These are phyloP conservation scores for Pristionchus entomophagus DNA, from an alignment of 2,888 invertebrate genomes.

Conservation along the genomic window DNA sequence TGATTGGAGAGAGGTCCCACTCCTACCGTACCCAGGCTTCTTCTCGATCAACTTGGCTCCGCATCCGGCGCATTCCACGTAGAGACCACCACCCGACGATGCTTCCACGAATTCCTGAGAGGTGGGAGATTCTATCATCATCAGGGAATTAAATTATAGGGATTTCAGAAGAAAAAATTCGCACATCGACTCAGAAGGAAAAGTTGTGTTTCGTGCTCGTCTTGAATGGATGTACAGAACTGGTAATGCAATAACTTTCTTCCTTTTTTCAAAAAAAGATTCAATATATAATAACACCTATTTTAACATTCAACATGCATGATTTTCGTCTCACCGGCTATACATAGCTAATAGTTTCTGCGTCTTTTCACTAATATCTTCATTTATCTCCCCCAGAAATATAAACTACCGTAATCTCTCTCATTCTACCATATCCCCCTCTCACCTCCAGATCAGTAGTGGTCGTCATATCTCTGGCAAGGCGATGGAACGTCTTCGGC, in stretches of 20 bases:
- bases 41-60: slow-evolving; percentile 43
- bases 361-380: neutral
- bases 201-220: neutral
- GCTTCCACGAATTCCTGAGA: slow-evolving; percentile 17
- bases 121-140: too few relatives aligned
- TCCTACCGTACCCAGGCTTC: slow-evolving; percentile 44
- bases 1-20: too few relatives aligned
- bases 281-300: neutral
- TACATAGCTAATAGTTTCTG: neutral
- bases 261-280: too few relatives aligned
- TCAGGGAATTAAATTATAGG: too few relatives aligned
- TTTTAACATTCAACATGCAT: neutral
- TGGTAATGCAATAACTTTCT: too few relatives aligned
- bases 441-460: slow-evolving; percentile 56
- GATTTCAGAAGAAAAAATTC: neutral
- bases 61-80: slow-evolving; percentile 43
- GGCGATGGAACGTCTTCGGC: slow-evolving; percentile 61
- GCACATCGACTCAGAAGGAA: neutral
- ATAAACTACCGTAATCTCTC: neutral
- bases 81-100: slow-evolving; percentile 29
- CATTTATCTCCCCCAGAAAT: neutral
- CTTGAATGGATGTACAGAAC: neutral
- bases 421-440: neutral
- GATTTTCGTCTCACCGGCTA: too few relatives aligned
- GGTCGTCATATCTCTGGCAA: slow-evolving; percentile 62